Percentiles rank a stretch among this genome's conserved stretches.
Evolutionary conservation across 2,797 vertebrate genomes (phyloP).

Genomic region (Cirrhinus molitorella): DNA sequence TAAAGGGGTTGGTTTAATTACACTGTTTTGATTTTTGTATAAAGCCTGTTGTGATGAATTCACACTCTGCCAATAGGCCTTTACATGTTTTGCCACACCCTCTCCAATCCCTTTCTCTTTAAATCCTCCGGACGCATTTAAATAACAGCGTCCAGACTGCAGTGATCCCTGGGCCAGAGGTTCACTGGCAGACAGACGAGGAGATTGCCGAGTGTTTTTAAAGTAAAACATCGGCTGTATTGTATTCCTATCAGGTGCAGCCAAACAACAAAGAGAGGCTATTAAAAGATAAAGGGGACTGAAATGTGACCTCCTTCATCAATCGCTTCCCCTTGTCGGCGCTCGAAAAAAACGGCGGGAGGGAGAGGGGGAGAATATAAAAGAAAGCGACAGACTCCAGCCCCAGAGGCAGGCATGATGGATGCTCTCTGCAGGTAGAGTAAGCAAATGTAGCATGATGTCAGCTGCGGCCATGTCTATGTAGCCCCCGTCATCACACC

Average conservation of each 20-base stretch:
- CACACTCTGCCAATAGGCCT: not conserved
- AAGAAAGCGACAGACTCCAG: conserved; percentile 40
- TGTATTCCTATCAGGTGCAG: conserved; percentile 75
- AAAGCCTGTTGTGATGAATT: not conserved
- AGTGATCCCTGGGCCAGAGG: conserved; percentile 33
- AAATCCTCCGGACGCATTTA: not conserved
- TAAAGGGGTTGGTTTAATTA: not conserved
- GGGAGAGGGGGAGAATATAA: conserved; percentile 9
- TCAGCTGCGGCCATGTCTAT: conserved; percentile 19
- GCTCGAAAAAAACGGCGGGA: conserved; percentile 19
- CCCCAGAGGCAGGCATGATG: conserved; percentile 49
- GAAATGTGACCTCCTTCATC: conserved; percentile 74
- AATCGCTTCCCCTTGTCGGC: conserved; percentile 62
- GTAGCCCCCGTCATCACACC: conserved; percentile 18
- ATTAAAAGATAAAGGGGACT: conserved; percentile 82
- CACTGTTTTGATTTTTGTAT: not conserved
- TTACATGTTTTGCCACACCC: conserved; percentile 3
- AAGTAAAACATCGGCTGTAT: conserved; percentile 63
- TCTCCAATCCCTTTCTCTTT: not conserved
- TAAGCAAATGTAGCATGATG: conserved; percentile 45
- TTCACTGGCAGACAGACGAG: conserved; percentile 16
- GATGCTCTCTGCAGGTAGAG: conserved; percentile 60
- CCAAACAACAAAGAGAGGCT: conserved; percentile 77
- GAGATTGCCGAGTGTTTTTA: conserved; percentile 32
- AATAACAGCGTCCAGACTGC: conserved; percentile 5